These are phyloP conservation scores for Ictidomys tridecemlineatus DNA, from an alignment of 2,113 vertebrate species.

Conservation along the genomic window DNA sequence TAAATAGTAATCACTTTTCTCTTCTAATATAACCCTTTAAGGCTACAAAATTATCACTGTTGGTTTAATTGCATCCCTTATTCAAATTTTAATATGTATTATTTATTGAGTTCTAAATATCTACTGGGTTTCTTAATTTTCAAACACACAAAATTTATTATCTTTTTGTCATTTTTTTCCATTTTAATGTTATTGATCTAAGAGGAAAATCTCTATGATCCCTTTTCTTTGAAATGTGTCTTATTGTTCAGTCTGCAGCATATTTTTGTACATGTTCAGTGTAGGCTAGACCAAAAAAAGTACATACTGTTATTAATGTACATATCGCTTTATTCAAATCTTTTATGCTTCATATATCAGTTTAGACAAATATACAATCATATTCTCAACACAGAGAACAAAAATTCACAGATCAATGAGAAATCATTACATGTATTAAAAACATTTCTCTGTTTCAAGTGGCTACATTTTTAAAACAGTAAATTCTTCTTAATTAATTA, in stretches of 20 bases:
- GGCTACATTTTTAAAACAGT: not conserved
- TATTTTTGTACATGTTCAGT: not conserved
- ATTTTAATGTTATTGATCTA: not conserved
- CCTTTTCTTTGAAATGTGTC: constrained; percentile 3
- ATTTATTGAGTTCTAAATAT: constrained; percentile 4
- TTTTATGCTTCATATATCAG: not conserved
- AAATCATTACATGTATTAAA: not conserved
- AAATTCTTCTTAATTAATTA: not conserved
- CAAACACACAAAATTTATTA: not conserved
- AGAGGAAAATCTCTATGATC: not conserved
- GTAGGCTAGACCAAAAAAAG: not conserved
- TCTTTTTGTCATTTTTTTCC: not conserved
- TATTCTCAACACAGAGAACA: not conserved
- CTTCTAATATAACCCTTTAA: not conserved
- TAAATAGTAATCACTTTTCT: not conserved
- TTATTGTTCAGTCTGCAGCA: not conserved
- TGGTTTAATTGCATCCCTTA: not conserved
- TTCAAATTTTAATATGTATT: not conserved
- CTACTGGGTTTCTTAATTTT: constrained; percentile 55
- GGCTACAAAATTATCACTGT: not conserved
- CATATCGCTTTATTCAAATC: not conserved
- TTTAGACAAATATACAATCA: not conserved
- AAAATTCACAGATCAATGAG: not conserved
- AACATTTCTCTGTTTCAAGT: not conserved
- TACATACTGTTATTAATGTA: not conserved